Evolutionary conservation across 2,797 vertebrate genomes (phyloP), one percentile per base, ranked within the genome.

Genomic region (Neomorphus geoffroyi): DNA sequence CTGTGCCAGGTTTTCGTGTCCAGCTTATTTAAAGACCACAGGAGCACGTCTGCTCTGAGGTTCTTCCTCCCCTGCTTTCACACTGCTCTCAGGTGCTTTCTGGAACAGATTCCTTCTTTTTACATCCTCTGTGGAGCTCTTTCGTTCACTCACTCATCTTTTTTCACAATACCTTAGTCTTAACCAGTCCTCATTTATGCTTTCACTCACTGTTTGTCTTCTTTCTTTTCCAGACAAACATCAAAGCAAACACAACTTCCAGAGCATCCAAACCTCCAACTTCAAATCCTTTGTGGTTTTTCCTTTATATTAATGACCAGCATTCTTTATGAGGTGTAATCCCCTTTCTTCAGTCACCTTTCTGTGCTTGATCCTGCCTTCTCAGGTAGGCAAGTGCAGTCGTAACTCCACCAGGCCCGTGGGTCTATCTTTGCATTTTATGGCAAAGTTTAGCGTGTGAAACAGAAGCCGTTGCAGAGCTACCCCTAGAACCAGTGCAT

Each of bases 201-300:
- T 60, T 85, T 88, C 50, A 65, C 45, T 91, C 74, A 67, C 51
- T 53, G 17, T 51, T 77, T 70, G 22, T 93, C 51, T 53, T 94
- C 58, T 88, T 80, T 73, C 67, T 94, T 57, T 93, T 92, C 33
- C 71, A 86, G 86, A 81, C 50, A 90, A 77, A 57, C n/a, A 62
- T 87, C 73, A 91, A 95, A 96, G 48, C 80, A 94, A 92, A 74
- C 60, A 78, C n/a, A 92, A 60, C 60, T 84, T 65, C 27, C 51
- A 60, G 71, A 84, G 22, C 45, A 92, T 70, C 65, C 67, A 77
- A 70, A 53, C 79, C 54, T 94, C 71, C 46, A 79, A 5, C 50
- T 88, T 84, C 56, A 39, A 77, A 26, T 88, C 26, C 32, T 54
- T 75, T 72, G 33, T 53, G 54, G 46, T 30, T 9, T 23, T 64